Evolutionary conservation across 2,888 invertebrate species (phyloP).

Genomic region (Mesorhabditis belari): DNA sequence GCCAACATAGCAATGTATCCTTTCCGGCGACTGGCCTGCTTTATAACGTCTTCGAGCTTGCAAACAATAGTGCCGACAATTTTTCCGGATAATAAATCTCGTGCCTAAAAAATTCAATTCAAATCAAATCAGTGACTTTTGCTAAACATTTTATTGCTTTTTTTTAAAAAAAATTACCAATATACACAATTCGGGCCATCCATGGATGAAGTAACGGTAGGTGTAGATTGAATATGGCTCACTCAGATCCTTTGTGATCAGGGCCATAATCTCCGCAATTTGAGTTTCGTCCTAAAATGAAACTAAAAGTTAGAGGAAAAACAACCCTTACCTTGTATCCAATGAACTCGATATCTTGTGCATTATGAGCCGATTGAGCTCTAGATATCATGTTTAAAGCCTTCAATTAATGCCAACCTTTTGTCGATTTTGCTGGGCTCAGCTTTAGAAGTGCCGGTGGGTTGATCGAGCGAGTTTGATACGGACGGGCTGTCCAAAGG

Average conservation of each 20-base stretch:
- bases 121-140: slow-evolving; percentile 56
- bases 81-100: slow-evolving; percentile 47
- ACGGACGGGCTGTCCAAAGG: too few species aligned
- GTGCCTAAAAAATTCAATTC: slow-evolving; percentile 2
- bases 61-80: slow-evolving; percentile 98
- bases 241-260: slow-evolving; percentile 96
- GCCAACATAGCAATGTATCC: slow-evolving; percentile 99
- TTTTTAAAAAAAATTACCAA: slow-evolving; percentile 62
- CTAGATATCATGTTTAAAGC: too few species aligned
- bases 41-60: slow-evolving; percentile 65
- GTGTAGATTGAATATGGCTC: slow-evolving; percentile 99
- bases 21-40: slow-evolving; percentile 56
- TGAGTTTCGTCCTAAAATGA: slow-evolving; percentile 75
- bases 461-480: too few species aligned
- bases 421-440: too few species aligned
- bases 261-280: slow-evolving; percentile 96
- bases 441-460: too few species aligned
- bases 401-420: too few species aligned
- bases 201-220: slow-evolving; percentile 98
- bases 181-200: slow-evolving; percentile 98
- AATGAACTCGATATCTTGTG: neutral
- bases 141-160: neutral
- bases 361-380: too few species aligned
- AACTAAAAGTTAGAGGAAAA: neutral
- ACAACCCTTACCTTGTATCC: neutral